Conservation (phyloP, 2,888 invertebrate genomes). For the Ectropis crepuscularia region DNA sequence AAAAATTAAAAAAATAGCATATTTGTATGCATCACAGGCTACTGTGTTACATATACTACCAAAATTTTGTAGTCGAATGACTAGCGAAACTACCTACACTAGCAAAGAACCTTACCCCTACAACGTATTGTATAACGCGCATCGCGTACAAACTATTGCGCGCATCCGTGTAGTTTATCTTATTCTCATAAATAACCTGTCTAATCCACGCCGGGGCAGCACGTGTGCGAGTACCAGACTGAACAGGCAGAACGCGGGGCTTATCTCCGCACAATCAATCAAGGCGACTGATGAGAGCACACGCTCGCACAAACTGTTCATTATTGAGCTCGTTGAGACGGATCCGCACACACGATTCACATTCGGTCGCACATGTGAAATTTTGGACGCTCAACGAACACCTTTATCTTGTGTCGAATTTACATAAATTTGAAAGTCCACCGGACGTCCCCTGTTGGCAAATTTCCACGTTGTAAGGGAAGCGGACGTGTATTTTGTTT, state of each 20-base stretch:
- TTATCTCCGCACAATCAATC: conserved; percentile 79
- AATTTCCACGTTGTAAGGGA: conserved; percentile 63
- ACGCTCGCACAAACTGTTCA: conserved; percentile 61
- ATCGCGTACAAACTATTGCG: conserved; percentile 17
- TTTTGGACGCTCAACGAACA: conserved; percentile 63
- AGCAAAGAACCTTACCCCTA: no score
- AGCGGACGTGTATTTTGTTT: conserved; percentile 56
- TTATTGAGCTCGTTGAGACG: conserved; percentile 61
- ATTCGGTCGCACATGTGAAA: conserved; percentile 59
- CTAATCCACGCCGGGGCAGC: conserved; percentile 35
- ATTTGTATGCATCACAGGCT: no score
- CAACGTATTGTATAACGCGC: conserved; percentile 6
- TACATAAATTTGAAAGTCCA: conserved; percentile 73
- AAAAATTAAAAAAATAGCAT: no score
- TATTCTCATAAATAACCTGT: conserved; percentile 42
- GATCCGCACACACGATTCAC: conserved; percentile 59
- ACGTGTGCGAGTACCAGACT: conserved; percentile 47
- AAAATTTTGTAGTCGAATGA: no score
- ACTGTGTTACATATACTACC: no score
- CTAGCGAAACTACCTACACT: no score
- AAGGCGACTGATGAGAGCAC: conserved; percentile 71
- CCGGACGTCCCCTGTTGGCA: conserved; percentile 67
- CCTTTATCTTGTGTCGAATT: conserved; percentile 70
- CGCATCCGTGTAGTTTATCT: conserved; percentile 24
- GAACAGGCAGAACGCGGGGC: conserved; percentile 57